Conservation (phyloP, 30 jellyfish, hydroid and myxozoan genomes). For the Turritopsis dohrnii region DNA sequence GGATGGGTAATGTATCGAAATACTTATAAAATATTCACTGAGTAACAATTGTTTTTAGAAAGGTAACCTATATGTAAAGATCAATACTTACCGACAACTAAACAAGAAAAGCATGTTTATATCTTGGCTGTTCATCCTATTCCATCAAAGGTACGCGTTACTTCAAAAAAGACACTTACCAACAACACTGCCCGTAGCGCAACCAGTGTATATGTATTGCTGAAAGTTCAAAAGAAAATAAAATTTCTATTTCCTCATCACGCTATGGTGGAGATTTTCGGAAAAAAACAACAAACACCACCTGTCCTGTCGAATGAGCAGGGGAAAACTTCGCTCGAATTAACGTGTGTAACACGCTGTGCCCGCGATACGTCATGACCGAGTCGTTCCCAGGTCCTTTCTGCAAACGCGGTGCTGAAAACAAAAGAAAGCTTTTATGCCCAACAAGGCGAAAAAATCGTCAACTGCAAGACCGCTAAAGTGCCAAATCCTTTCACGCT, state of each 20-base stretch:
- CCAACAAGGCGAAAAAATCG: no score
- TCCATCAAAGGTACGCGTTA: no score
- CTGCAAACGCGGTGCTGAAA: constrained; percentile 68
- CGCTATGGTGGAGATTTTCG: no score
- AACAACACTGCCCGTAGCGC: constrained; percentile 81
- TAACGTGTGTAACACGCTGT: constrained; percentile 77
- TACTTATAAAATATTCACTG: no score
- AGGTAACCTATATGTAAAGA: no score
- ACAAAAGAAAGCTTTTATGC: neutral
- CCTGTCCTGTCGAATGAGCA: constrained; percentile 84
- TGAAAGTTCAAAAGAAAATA: constrained; percentile 8
- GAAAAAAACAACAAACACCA: neutral
- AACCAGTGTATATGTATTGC: constrained; percentile 84
- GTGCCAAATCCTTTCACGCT: no score
- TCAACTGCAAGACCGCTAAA: no score
- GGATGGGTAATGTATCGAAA: no score
- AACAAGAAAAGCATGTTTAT: no score
- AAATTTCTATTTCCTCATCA: neutral
- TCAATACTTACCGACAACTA: no score
- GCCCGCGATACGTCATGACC: constrained; percentile 93
- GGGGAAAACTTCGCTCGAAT: constrained; percentile 86
- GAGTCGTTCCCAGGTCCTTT: constrained; percentile 63
- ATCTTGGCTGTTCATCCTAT: no score
- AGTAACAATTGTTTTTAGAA: no score
- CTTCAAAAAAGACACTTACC: constrained; percentile 33